phyloP scores from a whole-genome alignment of 2,797 vertebrate species.

The Amazonetta brasiliensis region DNA sequence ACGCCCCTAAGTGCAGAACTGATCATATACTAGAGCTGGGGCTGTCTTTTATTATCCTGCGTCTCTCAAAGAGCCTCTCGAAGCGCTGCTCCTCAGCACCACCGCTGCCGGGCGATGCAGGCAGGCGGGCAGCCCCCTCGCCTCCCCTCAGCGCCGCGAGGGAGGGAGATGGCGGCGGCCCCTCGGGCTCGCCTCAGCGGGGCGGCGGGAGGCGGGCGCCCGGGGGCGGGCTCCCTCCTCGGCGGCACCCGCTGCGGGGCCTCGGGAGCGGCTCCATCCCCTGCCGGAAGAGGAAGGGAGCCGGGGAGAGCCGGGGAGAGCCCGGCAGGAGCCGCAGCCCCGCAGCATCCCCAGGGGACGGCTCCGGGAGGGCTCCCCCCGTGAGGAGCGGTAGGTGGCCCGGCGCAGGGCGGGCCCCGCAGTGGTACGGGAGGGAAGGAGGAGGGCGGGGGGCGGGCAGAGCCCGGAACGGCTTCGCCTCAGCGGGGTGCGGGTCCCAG shows the following conservation, averaged over 20 bases:
- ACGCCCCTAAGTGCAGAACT: background rate
- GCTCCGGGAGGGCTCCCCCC: background rate
- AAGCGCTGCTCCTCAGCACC: background rate
- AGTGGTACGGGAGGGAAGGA: background rate
- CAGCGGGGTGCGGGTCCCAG: background rate
- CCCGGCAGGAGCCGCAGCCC: background rate
- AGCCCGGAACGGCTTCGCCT: background rate
- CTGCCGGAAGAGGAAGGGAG: conserved; percentile 57
- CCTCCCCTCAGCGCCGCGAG: too few species aligned
- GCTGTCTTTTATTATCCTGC: background rate
- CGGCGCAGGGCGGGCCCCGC: background rate
- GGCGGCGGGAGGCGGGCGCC: background rate
- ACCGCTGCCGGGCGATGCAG: background rate
- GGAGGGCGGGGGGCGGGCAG: background rate
- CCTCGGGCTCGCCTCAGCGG: background rate
- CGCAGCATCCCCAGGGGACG: background rate
- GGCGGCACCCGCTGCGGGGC: background rate
- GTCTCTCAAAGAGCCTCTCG: background rate
- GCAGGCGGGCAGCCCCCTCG: too few species aligned
- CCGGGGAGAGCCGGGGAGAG: background rate
- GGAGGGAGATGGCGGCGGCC: background rate
- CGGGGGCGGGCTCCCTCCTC: background rate
- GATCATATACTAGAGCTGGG: fast-evolving
- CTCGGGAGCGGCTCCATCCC: background rate
- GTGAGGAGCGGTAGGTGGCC: background rate